These are phyloP conservation scores for Bombylius major DNA, from an alignment of 2,888 invertebrate species.

Conservation along the genomic window DNA sequence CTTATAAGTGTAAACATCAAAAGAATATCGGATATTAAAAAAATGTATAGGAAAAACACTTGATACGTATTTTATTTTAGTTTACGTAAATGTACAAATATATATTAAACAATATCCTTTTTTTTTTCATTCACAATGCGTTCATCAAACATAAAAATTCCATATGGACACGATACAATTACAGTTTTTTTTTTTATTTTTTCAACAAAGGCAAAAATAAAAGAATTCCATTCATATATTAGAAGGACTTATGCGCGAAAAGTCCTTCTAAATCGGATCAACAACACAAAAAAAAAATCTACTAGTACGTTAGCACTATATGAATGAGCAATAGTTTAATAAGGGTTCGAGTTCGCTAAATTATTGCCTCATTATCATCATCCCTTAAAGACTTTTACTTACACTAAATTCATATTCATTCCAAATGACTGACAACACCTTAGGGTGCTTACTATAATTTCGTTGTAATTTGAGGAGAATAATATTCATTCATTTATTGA, in stretches of 20 bases:
- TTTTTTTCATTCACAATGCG: too few species aligned
- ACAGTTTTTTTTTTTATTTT: not conserved
- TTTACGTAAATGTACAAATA: too few species aligned
- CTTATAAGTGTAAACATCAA: too few species aligned
- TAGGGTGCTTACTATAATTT: conserved; percentile 29
- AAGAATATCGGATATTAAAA: too few species aligned
- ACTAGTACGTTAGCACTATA: not conserved
- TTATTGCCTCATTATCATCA: not conserved
- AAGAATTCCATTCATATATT: not conserved
- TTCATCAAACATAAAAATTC: not conserved
- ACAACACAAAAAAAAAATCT: not conserved
- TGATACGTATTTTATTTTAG: too few species aligned
- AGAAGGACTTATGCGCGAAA: not conserved
- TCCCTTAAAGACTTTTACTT: not conserved
- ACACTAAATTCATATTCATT: conserved; percentile 23
- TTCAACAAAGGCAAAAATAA: too few species aligned
- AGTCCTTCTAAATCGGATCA: conserved; percentile 7
- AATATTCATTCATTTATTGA: too few species aligned
- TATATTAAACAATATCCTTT: too few species aligned
- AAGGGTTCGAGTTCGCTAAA: not conserved
- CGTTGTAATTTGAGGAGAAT: conserved; percentile 22
- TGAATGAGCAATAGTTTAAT: not conserved
- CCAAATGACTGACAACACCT: conserved; percentile 37
- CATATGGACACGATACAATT: not conserved
- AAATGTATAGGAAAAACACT: too few species aligned